Evolutionary conservation across 2,113 vertebrate species (phyloP).

Genomic region (Lepisosteus osseus): DNA sequence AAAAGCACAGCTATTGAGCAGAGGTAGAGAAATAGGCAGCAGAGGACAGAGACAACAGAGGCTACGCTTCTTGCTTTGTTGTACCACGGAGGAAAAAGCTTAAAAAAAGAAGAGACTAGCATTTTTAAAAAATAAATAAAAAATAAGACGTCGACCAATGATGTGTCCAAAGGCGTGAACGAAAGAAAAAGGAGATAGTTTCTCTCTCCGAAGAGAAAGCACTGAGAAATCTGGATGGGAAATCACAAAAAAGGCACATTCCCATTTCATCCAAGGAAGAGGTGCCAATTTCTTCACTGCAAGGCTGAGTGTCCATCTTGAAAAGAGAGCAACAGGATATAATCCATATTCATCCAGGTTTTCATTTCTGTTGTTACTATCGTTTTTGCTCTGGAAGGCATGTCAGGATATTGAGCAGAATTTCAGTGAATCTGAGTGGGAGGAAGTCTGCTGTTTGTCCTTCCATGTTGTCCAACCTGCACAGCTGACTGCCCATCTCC

Average conservation of each 20-base stretch:
- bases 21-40: slow-evolving; percentile 6
- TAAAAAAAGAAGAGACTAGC: slow-evolving; percentile 24
- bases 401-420: slow-evolving; percentile 42
- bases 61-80: slow-evolving; percentile 24
- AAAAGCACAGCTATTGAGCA: background rate
- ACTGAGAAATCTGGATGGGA: slow-evolving; percentile 23
- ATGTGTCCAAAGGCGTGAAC: slow-evolving; percentile 30
- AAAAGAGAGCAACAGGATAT: slow-evolving; percentile 50
- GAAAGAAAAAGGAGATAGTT: background rate
- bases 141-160: slow-evolving; percentile 21
- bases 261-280: background rate
- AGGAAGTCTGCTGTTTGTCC: slow-evolving; percentile 28
- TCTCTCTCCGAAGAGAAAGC: background rate
- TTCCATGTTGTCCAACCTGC: slow-evolving; percentile 14
- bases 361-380: slow-evolving; percentile 15
- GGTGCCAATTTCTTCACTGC: slow-evolving; percentile 11
- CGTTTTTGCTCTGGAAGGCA: slow-evolving; percentile 16
- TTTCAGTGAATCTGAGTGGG: slow-evolving; percentile 45
- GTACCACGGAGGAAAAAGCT: background rate
- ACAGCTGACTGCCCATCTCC: slow-evolving; percentile 3
- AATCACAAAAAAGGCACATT: slow-evolving; percentile 12
- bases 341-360: background rate
- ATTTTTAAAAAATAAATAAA: slow-evolving; percentile 17
- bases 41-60: slow-evolving; percentile 1
- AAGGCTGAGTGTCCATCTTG: slow-evolving; percentile 33